Conservation (phyloP, 2,113 vertebrate species). For the Balaeniceps rex region DNA sequence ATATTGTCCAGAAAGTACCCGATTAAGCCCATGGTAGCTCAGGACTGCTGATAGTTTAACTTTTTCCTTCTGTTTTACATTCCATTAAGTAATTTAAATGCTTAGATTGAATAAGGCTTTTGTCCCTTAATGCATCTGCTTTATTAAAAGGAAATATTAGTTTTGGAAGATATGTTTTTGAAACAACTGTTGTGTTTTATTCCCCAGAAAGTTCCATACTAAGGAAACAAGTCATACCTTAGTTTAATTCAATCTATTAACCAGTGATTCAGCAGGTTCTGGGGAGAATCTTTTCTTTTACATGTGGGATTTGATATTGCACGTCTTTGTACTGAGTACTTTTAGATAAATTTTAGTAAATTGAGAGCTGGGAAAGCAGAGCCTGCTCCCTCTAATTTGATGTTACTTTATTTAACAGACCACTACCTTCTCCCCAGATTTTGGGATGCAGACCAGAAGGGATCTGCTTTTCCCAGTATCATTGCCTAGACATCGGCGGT, state of each 20-base stretch:
- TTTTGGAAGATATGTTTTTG: neutral
- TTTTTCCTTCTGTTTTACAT: neutral
- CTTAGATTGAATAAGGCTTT: neutral
- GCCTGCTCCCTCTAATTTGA: neutral
- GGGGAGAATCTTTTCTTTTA: neutral
- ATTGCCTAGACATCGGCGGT: accelerated
- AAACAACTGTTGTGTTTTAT: neutral
- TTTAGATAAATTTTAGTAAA: neutral
- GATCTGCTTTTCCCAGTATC: neutral
- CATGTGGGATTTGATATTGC: neutral
- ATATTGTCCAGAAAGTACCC: neutral
- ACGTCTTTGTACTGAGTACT: neutral
- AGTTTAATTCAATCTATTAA: neutral
- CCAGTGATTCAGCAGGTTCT: neutral
- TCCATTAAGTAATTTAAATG: slow-evolving; percentile 4
- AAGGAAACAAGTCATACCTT: neutral
- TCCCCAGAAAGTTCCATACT: neutral
- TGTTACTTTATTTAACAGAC: neutral
- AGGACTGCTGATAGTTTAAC: neutral
- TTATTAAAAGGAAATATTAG: neutral
- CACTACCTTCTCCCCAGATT: neutral
- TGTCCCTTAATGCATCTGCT: neutral
- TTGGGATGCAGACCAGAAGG: neutral
- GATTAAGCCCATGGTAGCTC: neutral
- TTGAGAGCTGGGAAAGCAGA: neutral